Conservation (phyloP, 2,888 invertebrate species). For the Bombyx huttoni region DNA sequence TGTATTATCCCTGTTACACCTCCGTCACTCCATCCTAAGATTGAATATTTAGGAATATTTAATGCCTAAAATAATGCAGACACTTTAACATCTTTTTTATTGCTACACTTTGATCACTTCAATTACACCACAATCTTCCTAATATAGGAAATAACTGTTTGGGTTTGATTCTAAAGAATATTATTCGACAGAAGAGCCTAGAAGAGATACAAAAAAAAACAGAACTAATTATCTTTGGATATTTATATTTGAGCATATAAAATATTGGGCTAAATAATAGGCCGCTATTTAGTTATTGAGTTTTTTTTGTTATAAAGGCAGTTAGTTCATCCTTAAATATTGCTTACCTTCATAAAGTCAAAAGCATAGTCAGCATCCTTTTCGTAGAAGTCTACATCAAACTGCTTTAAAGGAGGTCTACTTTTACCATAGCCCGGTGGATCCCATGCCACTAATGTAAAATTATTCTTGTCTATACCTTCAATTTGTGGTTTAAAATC, state of each 20-base stretch:
- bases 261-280: no score
- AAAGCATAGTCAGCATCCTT: slow-evolving; percentile 81
- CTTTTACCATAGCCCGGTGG: slow-evolving; percentile 91
- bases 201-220: no score
- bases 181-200: no score
- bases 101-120: no score
- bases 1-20: slow-evolving; percentile 84
- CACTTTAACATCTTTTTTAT: no score
- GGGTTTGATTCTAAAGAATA: no score
- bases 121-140: no score
- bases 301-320: no score
- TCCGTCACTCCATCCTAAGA: slow-evolving; percentile 93
- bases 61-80: slow-evolving; percentile 53
- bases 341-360: slow-evolving; percentile 77
- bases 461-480: slow-evolving; percentile 73
- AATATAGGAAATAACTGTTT: no score
- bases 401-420: slow-evolving; percentile 82
- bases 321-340: slow-evolving; percentile 1
- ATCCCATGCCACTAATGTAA: slow-evolving; percentile 83
- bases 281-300: no score
- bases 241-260: no score
- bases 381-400: slow-evolving; percentile 78
- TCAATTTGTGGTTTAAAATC: slow-evolving; percentile 87
- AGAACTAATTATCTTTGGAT: no score
- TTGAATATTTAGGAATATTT: slow-evolving; percentile 77